A percentile compares a stretch with the other conserved stretches of the same genome.
phyloP scores from a whole-genome alignment of 1,140 invertebrate genomes.

The Drosophila orosa region DNA sequence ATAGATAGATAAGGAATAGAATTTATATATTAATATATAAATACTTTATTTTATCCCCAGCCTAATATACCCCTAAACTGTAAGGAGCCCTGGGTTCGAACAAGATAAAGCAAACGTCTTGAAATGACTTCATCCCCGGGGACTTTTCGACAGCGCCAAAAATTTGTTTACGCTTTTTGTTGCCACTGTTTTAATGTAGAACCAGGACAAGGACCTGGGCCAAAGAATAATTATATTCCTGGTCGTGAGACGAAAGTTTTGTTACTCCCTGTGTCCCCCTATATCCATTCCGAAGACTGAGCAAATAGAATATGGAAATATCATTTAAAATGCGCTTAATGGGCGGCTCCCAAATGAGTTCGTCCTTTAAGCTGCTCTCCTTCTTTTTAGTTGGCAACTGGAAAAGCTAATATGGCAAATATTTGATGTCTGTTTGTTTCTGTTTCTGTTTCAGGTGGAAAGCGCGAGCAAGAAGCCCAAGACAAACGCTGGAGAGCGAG shows the following conservation, averaged over 20 bases:
- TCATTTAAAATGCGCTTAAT: constrained; percentile 37
- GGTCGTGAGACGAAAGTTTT: constrained; percentile 26
- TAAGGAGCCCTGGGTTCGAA: neutral
- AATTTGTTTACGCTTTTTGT: constrained; percentile 38
- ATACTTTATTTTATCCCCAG: accelerated
- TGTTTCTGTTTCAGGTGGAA: constrained; percentile 19
- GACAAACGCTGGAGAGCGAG: constrained; percentile 1
- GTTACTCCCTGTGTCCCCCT: constrained; percentile 5
- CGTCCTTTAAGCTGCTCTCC: neutral
- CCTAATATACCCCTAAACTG: neutral
- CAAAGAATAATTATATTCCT: constrained; percentile 43
- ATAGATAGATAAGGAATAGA: neutral
- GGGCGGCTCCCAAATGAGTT: constrained; percentile 17
- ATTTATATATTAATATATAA: neutral
- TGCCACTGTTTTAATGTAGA: constrained; percentile 19
- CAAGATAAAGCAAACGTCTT: constrained; percentile 45
- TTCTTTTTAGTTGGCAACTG: constrained; percentile 11
- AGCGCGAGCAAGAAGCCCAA: neutral
- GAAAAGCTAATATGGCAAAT: constrained; percentile 50
- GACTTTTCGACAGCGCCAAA: constrained; percentile 50
- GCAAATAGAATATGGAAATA: constrained; percentile 58
- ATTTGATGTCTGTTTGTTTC: constrained; percentile 36
- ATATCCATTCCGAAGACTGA: neutral
- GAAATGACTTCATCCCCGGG: constrained; percentile 62
- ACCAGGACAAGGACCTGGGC: constrained; percentile 8